Conservation (phyloP, 2,797 vertebrate species). For the Menidia menidia region DNA sequence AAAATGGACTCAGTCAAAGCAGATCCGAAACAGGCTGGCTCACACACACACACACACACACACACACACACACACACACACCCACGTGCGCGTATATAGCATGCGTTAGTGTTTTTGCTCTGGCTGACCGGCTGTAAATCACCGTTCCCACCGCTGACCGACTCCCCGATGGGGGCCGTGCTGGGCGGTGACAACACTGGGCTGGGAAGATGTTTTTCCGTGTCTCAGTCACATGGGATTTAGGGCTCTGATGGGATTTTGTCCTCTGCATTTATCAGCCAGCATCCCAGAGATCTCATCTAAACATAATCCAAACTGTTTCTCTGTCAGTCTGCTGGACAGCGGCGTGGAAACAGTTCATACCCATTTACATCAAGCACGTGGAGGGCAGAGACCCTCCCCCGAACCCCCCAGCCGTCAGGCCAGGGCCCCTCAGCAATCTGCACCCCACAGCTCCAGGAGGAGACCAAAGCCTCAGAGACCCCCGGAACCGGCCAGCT, state of each 20-base stretch:
- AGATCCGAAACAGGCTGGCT: neutral
- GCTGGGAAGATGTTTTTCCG: neutral
- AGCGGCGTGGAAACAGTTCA: too few relatives aligned
- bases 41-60: neutral
- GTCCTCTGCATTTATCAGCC: neutral
- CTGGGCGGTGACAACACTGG: slow-evolving; percentile 19
- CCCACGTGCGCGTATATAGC: slow-evolving; percentile 9
- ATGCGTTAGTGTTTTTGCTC: slow-evolving; percentile 54
- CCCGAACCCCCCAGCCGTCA: too few relatives aligned
- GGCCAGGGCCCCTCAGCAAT: too few relatives aligned
- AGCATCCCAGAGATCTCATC: neutral
- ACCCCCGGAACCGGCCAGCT: too few relatives aligned
- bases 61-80: too few relatives aligned
- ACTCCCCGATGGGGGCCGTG: too few relatives aligned
- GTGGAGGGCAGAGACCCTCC: too few relatives aligned
- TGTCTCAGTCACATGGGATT: neutral
- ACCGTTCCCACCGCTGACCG: slow-evolving; percentile 28
- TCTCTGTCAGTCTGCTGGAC: neutral
- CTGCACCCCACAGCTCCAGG: too few relatives aligned
- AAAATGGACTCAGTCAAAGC: too few relatives aligned
- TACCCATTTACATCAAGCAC: too few relatives aligned
- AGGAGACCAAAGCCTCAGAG: too few relatives aligned
- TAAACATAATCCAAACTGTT: neutral
- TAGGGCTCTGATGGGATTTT: neutral
- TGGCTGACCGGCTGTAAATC: slow-evolving; percentile 38